Base-by-base conservation (phyloP, 2,888 invertebrate genomes). In the Agonum fuliginosum region DNA sequence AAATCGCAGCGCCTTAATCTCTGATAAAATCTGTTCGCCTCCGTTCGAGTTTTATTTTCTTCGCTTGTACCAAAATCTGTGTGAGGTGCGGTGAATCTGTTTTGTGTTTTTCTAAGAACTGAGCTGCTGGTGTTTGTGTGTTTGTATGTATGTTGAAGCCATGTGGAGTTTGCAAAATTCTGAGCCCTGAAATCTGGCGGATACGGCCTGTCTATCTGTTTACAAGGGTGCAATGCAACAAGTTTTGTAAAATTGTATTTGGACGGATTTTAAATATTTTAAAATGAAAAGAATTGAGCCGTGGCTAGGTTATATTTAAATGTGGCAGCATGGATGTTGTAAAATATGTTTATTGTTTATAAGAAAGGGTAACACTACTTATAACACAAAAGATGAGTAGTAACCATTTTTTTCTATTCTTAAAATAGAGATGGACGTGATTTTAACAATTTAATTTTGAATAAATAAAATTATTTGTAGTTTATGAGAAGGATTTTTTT, bases 181-280 rank as follows among this genome's bases (percentile, higher is more conserved):
- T 41, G 12, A 67, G 67, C 41, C 41, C 67, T 22, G 67, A 67
- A 67, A 67, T 67, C 67, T 67, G 67, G 67, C 67, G 67, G 67
- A 67, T 67, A 67, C 20, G 24, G 67, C 41, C n/a, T 67, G 41
- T 67, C 67, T 20, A 41, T 41, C 19, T 67, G 67, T 67, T 67
- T 67, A 41, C 67, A 22, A 34, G 62, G 19, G 1, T 30, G 34
- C 19, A 62, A 17, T 30, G 30, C 30, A 8, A n/a, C 17, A 1
- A 30, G 24, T 58, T 24, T 30, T 30, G 27, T 30, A 14, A 48
- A 48, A 12, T n/a, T 17, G 8, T 30, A 30, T 62, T n/a, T n/a
- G 14, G 19, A 2, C 4, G 12, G 3, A 19, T 34, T 30, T 62
- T 37, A 30, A 5, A 19, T 14, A 17, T 5, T 62, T 62, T 62